Evolutionary conservation across 2,888 invertebrate species (phyloP), one percentile per base, ranked within the genome.

Genomic region (Cacoxenus indagator): DNA sequence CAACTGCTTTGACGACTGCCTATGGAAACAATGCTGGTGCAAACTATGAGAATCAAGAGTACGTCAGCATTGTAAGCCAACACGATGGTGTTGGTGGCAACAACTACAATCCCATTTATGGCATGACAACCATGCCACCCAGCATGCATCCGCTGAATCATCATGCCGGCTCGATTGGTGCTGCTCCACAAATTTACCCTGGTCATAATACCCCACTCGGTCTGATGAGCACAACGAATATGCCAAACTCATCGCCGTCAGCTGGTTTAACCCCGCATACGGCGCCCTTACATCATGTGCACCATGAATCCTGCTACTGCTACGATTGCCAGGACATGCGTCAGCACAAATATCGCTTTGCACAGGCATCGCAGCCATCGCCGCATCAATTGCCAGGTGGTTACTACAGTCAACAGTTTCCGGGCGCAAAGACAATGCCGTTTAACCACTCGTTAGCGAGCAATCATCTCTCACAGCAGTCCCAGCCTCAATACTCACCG

Each of bases 221-320:
- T n/a, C 24, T 62, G 24, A n/a, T 62, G 43, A 62, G 43, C 14
- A 19, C 61, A 11, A 24, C 6, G 1, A 61, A 37, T n/a, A 43
- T 4, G 3, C n/a, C 27, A 17, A 19, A n/a, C n/a, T n/a, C n/a
- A n/a, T n/a, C 14, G 43, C 14, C 14, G 43, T 6, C 43, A 14
- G 43, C 6, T 6, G 43, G n/a, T n/a, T n/a, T n/a, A n/a, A n/a
- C 4, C 8, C 51, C 14, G 0, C 45, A 43, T 43, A 11, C n/a
- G 45, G 45, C 11, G n/a, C 45, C 2, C 11, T 43, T 43, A 17
- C 59, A 17, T 1, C 59, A 31, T 59, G 5, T 45, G 22, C 88
- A 88, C 70, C 87, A 88, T 67, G 88, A 88, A 26, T 84, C 85
- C 24, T 88, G 88, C 72, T 88, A 84, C 70, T 88, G 88, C 67